Percentiles rank a stretch among this genome's conserved stretches.
Evolutionary conservation across 2,888 invertebrate species (phyloP).

Genomic region (Drosophila mayaguana): DNA sequence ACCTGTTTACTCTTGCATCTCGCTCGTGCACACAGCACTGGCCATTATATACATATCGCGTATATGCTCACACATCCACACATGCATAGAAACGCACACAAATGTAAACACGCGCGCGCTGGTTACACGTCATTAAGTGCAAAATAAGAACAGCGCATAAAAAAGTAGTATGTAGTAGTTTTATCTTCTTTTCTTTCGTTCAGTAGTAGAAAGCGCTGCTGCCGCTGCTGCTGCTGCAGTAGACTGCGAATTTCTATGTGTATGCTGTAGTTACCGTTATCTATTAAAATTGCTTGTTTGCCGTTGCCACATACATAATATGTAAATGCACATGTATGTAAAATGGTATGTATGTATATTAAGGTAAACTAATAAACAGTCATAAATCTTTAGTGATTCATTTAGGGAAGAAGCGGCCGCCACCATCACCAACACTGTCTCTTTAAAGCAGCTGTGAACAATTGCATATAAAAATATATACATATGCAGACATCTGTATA

Average conservation of each 20-base stretch:
- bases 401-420: slow-evolving; percentile 18
- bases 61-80: slow-evolving; percentile 9
- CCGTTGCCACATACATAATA: slow-evolving; percentile 4
- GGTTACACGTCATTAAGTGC: slow-evolving; percentile 78
- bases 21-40: slow-evolving; percentile 51
- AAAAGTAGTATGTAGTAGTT: slow-evolving; percentile 44
- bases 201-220: slow-evolving; percentile 35
- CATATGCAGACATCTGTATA: background rate
- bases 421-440: slow-evolving; percentile 2
- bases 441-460: slow-evolving; percentile 48
- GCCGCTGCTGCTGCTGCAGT: slow-evolving; percentile 37
- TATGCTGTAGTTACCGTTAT: slow-evolving; percentile 24
- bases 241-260: slow-evolving; percentile 21
- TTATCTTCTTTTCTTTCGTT: slow-evolving; percentile 29
- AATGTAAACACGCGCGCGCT: slow-evolving; percentile 66
- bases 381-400: slow-evolving; percentile 55
- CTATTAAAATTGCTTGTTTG: slow-evolving; percentile 24
- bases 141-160: slow-evolving; percentile 74
- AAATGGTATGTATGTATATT: slow-evolving; percentile 3
- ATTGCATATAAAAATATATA: slow-evolving; percentile 29
- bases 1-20: slow-evolving; percentile 65
- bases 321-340: background rate
- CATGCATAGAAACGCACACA: slow-evolving; percentile 47
- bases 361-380: slow-evolving; percentile 41
- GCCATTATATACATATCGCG: slow-evolving; percentile 28